Conservation (phyloP, 2,888 invertebrate species). For the Drosophila recens region DNA sequence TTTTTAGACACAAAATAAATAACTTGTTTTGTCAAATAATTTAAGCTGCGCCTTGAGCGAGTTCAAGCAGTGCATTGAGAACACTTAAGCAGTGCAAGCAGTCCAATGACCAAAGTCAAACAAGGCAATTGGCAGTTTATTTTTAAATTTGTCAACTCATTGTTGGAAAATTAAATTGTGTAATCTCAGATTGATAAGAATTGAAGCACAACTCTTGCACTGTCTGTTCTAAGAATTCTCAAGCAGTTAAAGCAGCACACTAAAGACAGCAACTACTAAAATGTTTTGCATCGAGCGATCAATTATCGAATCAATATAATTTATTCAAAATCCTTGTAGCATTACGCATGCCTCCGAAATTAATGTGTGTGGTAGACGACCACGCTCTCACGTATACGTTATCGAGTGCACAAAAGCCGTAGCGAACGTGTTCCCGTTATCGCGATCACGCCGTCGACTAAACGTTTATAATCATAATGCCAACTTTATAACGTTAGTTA, state of each 20-base stretch:
- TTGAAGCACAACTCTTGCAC: background rate
- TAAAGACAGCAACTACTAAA: background rate
- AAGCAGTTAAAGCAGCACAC: background rate
- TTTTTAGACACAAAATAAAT: background rate
- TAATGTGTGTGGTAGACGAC: conserved; percentile 5
- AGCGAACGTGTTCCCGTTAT: conserved; percentile 1
- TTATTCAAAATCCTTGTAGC: background rate
- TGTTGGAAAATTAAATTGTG: background rate
- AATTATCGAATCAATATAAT: conserved; percentile 8
- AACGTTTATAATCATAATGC: conserved; percentile 28
- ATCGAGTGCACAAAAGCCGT: conserved; percentile 40
- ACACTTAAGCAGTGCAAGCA: conserved; percentile 6
- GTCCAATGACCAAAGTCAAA: background rate
- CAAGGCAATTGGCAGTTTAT: background rate
- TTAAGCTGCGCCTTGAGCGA: too few relatives aligned
- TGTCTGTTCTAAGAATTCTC: background rate
- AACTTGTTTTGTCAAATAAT: background rate
- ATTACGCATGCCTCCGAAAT: conserved; percentile 8
- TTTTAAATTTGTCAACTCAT: background rate
- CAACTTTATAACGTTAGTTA: conserved; percentile 26
- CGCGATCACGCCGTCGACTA: conserved; percentile 21
- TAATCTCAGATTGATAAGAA: background rate
- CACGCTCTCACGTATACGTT: conserved; percentile 44
- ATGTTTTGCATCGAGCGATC: background rate
- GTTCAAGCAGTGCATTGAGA: background rate